phyloP scores from a whole-genome alignment of 35 echinoderm and acorn worm species.

The Heliocidaris erythrogramma region DNA sequence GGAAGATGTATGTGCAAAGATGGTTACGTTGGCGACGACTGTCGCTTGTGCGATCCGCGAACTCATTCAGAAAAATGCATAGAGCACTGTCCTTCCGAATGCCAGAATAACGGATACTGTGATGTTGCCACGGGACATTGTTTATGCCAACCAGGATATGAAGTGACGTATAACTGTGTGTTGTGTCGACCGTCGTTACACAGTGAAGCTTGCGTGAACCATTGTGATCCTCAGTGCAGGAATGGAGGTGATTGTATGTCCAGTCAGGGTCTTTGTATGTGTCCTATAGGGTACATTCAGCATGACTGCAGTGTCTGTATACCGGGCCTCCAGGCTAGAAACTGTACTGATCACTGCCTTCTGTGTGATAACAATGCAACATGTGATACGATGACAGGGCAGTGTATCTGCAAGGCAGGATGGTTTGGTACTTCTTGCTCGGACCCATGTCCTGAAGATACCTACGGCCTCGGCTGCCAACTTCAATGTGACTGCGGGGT shows the following conservation, averaged over 20 bases:
- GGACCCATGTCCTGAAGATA: conserved; percentile 55
- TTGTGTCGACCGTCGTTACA: conserved; percentile 56
- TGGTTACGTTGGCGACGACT: conserved; percentile 53
- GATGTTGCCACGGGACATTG: conserved; percentile 35
- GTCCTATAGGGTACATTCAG: conserved; percentile 47
- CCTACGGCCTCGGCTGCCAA: conserved; percentile 62
- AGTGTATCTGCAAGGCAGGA: conserved; percentile 70
- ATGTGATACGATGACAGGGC: conserved; percentile 55
- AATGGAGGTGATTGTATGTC: conserved; percentile 59
- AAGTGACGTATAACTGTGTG: conserved; percentile 49
- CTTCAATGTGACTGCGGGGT: conserved; percentile 30
- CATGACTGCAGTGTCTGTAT: conserved; percentile 69
- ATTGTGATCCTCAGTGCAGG: conserved; percentile 46
- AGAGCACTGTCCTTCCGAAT: conserved; percentile 42
- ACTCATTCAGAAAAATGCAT: conserved; percentile 16
- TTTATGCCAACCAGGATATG: conserved; percentile 61
- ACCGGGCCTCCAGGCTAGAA: conserved; percentile 41
- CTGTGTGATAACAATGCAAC: conserved; percentile 59
- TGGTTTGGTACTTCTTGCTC: conserved; percentile 71
- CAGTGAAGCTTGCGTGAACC: conserved; percentile 48
- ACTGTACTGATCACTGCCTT: conserved; percentile 66
- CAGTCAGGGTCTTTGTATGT: conserved; percentile 29
- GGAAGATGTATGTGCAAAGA: conserved; percentile 54
- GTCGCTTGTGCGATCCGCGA: conserved; percentile 64
- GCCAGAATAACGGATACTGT: conserved; percentile 63